A percentile compares a stretch with the other conserved stretches of the same genome.
Evolutionary conservation across 30 jellyfish, hydroid and myxozoan genomes (phyloP).

Genomic region (Turritopsis rubra): DNA sequence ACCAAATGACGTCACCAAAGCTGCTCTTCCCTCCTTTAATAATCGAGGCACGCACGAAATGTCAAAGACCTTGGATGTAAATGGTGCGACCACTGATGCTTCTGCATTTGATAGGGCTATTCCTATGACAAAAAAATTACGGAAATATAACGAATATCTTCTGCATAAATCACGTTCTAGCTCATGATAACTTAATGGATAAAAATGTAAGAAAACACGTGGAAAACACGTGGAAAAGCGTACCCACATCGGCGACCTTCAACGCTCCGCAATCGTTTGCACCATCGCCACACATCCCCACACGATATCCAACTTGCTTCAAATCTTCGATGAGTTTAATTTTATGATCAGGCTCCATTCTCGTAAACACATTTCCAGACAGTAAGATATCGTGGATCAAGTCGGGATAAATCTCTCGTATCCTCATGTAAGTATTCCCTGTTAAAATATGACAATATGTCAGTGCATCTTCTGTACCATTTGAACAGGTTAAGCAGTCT

Average conservation of each 20-base stretch:
- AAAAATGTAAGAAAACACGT: background rate
- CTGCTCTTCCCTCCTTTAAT: conserved; percentile 41
- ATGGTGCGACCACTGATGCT: conserved; percentile 56
- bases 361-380: conserved; percentile 31
- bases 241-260: conserved; percentile 53
- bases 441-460: background rate
- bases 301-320: conserved; percentile 42
- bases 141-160: no score
- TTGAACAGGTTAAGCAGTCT: background rate
- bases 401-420: conserved; percentile 2
- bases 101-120: conserved; percentile 44
- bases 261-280: conserved; percentile 74
- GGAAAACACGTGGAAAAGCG: background rate
- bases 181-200: no score
- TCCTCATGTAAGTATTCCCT: conserved; percentile 23
- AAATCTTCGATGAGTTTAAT: conserved; percentile 41
- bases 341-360: conserved; percentile 58
- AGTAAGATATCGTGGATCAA: conserved; percentile 8
- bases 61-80: conserved; percentile 31
- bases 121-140: background rate
- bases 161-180: no score
- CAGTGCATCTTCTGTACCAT: background rate
- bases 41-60: conserved; percentile 41
- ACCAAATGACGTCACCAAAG: conserved; percentile 45
- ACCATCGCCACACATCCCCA: conserved; percentile 72